These are phyloP conservation scores for Pachydiplax longipennis DNA, from an alignment of 2,888 invertebrate genomes.

Conservation along the genomic window DNA sequence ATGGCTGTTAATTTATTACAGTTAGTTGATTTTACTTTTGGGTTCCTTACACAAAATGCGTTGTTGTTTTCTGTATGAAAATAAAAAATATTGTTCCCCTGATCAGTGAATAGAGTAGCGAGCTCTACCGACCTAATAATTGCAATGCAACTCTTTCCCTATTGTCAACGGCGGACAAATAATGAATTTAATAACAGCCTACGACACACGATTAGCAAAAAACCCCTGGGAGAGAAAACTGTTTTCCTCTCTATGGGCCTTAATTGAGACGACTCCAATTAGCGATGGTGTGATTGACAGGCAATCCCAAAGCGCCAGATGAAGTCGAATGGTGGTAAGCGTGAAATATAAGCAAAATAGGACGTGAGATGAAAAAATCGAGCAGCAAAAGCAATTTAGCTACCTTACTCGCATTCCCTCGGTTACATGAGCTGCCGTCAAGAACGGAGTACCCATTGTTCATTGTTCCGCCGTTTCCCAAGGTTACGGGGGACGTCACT, in stretches of 20 bases:
- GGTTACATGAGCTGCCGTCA: neutral
- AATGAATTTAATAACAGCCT: too few species aligned
- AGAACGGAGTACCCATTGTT: neutral
- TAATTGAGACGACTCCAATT: neutral
- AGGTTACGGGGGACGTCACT: neutral
- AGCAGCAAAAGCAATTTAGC: neutral
- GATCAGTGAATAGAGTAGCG: too few species aligned
- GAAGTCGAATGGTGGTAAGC: neutral
- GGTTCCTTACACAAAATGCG: too few species aligned
- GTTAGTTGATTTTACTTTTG: too few species aligned
- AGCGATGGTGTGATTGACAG: neutral
- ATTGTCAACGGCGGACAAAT: too few species aligned
- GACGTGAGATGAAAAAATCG: neutral
- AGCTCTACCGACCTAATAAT: too few species aligned
- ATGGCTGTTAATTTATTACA: too few species aligned
- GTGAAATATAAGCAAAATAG: neutral
- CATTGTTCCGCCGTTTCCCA: neutral
- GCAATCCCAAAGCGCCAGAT: neutral
- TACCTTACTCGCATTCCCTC: neutral
- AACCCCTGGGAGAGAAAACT: too few species aligned
- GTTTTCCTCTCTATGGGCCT: neutral
- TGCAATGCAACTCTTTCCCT: too few species aligned
- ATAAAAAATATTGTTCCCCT: too few species aligned
- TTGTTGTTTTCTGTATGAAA: too few species aligned
- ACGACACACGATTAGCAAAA: too few species aligned